Conservation (phyloP, 2,797 vertebrate genomes). For the Antrozous pallidus region DNA sequence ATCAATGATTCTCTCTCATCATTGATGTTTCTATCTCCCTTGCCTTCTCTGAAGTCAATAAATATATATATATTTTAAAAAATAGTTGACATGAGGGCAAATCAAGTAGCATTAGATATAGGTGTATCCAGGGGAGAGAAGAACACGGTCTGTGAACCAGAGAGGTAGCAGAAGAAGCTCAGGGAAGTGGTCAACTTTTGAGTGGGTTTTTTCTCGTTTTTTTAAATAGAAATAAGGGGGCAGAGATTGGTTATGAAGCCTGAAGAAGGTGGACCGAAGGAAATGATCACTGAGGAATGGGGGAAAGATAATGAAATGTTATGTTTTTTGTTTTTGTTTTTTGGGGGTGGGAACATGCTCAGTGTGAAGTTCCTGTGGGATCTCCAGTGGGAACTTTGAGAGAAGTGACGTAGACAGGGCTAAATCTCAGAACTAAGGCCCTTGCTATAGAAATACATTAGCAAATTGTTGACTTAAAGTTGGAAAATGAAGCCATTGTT, state of each 20-base stretch:
- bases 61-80: too few relatives aligned
- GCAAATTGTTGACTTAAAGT: not conserved
- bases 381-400: not conserved
- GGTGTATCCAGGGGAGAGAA: not conserved
- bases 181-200: not conserved
- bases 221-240: not conserved
- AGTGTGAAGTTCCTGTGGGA: not conserved
- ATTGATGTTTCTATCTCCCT: too few relatives aligned
- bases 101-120: not conserved
- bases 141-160: not conserved
- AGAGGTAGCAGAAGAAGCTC: not conserved
- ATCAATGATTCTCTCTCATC: too few relatives aligned
- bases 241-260: not conserved
- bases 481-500: not conserved
- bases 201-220: not conserved
- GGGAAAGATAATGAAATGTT: too few relatives aligned
- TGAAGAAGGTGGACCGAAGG: not conserved
- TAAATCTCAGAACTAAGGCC: not conserved
- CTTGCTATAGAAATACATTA: not conserved
- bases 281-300: too few relatives aligned
- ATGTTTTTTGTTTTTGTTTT: too few relatives aligned
- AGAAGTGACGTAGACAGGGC: not conserved
- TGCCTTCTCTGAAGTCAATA: too few relatives aligned
- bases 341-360: not conserved
- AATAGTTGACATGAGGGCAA: not conserved